Base-by-base conservation (phyloP, 2,113 vertebrate genomes). In the Phyllostomus discolor region DNA sequence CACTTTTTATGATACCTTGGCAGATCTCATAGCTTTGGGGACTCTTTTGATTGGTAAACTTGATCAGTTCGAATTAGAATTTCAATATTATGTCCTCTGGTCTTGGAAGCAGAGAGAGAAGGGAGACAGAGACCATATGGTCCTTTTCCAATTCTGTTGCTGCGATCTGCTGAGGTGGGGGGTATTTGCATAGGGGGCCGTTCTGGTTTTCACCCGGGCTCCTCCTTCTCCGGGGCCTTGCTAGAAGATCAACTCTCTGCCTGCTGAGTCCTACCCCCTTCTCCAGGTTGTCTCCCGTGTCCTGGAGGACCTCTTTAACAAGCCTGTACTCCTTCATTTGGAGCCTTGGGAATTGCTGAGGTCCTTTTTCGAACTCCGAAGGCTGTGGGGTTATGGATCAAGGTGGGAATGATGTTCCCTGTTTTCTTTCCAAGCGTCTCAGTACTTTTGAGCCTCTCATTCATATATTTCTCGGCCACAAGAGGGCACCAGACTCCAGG, bases 401-500 rank as follows among this genome's bases (percentile, higher is more conserved):
- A 48, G 57, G 64, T 7, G 35, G 17, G 26, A 46, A 33, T 33
- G 54, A 26, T 7, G n/a, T 11, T 94, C n/a, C 20, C 48, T n/a
- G 1, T 80, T 93, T 88, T 69, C 76, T 82, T 76, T 72, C 14
- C 41, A 14, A 22, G 41, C 35, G 6, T 10, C 31, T 83, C 11
- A 3, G 31, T 57, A 59, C 38, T 90, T 95, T 72, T 3, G 64
- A 93, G 38, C 24, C 22, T 48, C 33, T 41, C 4, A 33, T 38
- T 89, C 62, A 31, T 16, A 31, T 59, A 24, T 19, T 28, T 94
- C 11, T 70, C 0, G 10, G 46, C 94, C 97, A 96, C 97, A 28
- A 95, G 97, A 41, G 81, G 97, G 95, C 96, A 73, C 72, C 97
- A 97, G 88, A 97, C 93, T 96, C 97, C 96, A 96, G 66, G 75